phyloP scores from a whole-genome alignment of 2,888 invertebrate genomes.

The Drosophila fulvimacula region DNA sequence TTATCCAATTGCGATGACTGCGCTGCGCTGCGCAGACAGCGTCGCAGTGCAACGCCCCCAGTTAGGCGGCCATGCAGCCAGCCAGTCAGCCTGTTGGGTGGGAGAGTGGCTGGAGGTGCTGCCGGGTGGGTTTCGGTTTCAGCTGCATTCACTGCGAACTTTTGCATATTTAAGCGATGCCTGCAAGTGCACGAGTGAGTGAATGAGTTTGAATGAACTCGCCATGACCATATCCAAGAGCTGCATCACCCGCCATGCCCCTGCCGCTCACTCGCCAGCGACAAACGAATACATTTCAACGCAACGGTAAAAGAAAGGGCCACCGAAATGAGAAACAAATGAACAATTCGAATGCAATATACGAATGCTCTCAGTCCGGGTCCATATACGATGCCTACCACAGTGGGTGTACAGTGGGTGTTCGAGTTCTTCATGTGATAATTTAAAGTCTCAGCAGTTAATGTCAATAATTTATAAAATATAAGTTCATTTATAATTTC shows the following conservation, averaged over 20 bases:
- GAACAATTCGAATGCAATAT: slow-evolving; percentile 47
- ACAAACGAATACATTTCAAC: slow-evolving; percentile 68
- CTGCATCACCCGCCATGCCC: slow-evolving; percentile 20
- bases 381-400: slow-evolving; percentile 22
- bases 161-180: slow-evolving; percentile 78
- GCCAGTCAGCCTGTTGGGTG: slow-evolving; percentile 1
- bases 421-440: no score
- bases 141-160: slow-evolving; percentile 70
- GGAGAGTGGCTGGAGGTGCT: not conserved
- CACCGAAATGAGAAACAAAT: slow-evolving; percentile 56
- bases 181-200: slow-evolving; percentile 68
- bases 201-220: slow-evolving; percentile 82
- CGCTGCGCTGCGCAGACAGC: slow-evolving; percentile 58
- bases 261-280: slow-evolving; percentile 11
- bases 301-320: slow-evolving; percentile 46
- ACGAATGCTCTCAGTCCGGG: slow-evolving; percentile 22
- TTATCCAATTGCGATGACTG: slow-evolving; percentile 23
- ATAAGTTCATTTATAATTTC: no score
- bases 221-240: slow-evolving; percentile 62
- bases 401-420: slow-evolving; percentile 40
- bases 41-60: slow-evolving; percentile 67
- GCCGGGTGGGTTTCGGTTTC: slow-evolving; percentile 42
- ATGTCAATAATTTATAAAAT: no score
- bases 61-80: slow-evolving; percentile 36
- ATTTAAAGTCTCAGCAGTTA: no score